phyloP scores from a whole-genome alignment of 2,888 invertebrate genomes.

The Liodrosophila aerea region DNA sequence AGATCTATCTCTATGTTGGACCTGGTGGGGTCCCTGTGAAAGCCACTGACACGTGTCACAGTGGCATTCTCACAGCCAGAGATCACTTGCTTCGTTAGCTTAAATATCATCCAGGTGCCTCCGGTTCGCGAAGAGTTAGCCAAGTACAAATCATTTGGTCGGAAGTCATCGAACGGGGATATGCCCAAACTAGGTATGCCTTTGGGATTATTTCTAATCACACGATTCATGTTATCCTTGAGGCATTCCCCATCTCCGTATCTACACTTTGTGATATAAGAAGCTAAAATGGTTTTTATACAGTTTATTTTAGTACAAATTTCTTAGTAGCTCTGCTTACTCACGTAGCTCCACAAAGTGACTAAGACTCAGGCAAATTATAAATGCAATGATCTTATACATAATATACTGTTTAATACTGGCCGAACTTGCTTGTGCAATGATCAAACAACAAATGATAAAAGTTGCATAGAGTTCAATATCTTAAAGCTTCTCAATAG shows the following conservation, averaged over 20 bases:
- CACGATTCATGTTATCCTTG: conserved; percentile 22
- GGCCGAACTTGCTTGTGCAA: conserved; percentile 3
- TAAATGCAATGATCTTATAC: not conserved
- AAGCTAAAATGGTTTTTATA: conserved; percentile 15
- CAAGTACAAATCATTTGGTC: conserved; percentile 11
- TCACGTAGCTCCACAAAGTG: conserved; percentile 8
- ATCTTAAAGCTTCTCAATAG: not conserved
- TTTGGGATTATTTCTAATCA: conserved; percentile 24
- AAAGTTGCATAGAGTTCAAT: too few species aligned
- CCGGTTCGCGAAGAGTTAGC: conserved; percentile 12
- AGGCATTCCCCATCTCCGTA: conserved; percentile 39
- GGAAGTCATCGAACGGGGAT: conserved; percentile 19
- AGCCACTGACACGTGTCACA: conserved; percentile 25
- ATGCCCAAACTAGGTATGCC: conserved; percentile 24
- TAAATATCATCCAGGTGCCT: conserved; percentile 15
- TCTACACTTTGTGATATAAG: conserved; percentile 31
- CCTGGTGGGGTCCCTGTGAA: conserved; percentile 31
- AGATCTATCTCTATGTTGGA: conserved; percentile 12
- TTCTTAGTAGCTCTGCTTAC: not conserved
- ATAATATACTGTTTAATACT: conserved; percentile 2
- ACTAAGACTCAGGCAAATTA: not conserved
- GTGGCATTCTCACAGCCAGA: conserved; percentile 37
- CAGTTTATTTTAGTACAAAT: not conserved
- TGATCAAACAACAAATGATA: conserved; percentile 8
- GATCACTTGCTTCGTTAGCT: conserved; percentile 9